Conservation (phyloP, 2,797 vertebrate species). For the Urophycis tenuis region DNA sequence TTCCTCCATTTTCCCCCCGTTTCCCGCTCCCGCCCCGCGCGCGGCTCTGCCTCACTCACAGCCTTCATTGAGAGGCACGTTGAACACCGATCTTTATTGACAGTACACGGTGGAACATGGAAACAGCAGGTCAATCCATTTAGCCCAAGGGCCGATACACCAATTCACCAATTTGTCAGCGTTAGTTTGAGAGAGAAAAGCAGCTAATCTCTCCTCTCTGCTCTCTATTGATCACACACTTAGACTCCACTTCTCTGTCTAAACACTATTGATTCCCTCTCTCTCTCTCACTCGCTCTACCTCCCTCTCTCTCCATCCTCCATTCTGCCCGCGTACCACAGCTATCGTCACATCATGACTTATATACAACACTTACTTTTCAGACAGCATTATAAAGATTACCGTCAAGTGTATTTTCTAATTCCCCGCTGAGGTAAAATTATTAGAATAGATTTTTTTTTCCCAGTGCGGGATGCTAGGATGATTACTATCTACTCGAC, state of each 20-base stretch:
- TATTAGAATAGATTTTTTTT: slow-evolving; percentile 41
- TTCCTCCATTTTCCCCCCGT: slow-evolving; percentile 17
- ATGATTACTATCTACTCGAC: slow-evolving; percentile 37
- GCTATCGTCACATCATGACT: slow-evolving; percentile 50
- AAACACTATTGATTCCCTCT: slow-evolving; percentile 84
- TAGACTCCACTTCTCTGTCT: slow-evolving; percentile 82
- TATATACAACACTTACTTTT: slow-evolving; percentile 40
- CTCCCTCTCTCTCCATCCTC: slow-evolving; percentile 49
- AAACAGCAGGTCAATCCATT: slow-evolving; percentile 76
- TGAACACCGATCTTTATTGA: slow-evolving; percentile 73
- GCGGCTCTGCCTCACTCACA: slow-evolving; percentile 46
- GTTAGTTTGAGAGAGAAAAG: slow-evolving; percentile 77
- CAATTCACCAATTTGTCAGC: slow-evolving; percentile 77
- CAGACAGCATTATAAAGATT: slow-evolving; percentile 33
- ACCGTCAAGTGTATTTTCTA: slow-evolving; percentile 15
- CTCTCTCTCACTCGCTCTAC: slow-evolving; percentile 53
- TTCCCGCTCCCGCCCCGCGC: slow-evolving; percentile 25
- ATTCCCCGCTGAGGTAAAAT: slow-evolving; percentile 22
- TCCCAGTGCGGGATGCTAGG: slow-evolving; percentile 37
- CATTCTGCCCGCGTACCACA: slow-evolving; percentile 48
- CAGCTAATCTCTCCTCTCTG: slow-evolving; percentile 77
- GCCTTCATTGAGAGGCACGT: slow-evolving; percentile 61
- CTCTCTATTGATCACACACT: slow-evolving; percentile 83
- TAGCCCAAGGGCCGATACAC: slow-evolving; percentile 75
- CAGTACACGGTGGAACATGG: slow-evolving; percentile 70